phyloP scores from a whole-genome alignment of 2,888 invertebrate genomes.

The Oscheius sp. region DNA sequence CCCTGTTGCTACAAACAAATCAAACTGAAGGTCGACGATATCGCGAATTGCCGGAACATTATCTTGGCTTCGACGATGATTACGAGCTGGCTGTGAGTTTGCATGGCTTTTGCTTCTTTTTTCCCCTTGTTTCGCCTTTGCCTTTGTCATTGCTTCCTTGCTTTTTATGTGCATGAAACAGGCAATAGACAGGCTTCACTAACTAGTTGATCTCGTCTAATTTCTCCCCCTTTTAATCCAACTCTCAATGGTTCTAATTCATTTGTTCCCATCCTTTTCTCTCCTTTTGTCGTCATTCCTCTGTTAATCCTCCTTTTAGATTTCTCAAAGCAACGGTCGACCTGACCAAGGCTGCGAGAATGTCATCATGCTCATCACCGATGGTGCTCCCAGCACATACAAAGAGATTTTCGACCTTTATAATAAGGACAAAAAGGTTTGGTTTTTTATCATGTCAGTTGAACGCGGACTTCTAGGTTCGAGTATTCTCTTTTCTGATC shows the following conservation, averaged over 20 bases:
- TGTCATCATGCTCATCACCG: conserved; percentile 98
- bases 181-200: too few species aligned
- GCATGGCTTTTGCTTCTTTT: conserved; percentile 16
- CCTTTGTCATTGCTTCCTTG: neutral
- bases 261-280: neutral
- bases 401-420: conserved; percentile 90
- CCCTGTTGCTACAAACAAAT: conserved; percentile 28
- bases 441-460: neutral
- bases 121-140: conserved; percentile 1
- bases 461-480: conserved; percentile 80
- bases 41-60: conserved; percentile 36
- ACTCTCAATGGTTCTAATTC: too few species aligned
- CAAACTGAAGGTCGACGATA: neutral
- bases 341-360: conserved; percentile 85
- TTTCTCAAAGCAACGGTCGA: conserved; percentile 31
- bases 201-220: neutral
- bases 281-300: neutral
- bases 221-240: neutral
- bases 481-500: conserved; percentile 97
- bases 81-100: conserved; percentile 37
- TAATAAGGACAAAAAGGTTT: conserved; percentile 82
- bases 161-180: too few species aligned
- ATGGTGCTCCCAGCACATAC: conserved; percentile 94
- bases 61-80: conserved; percentile 26
- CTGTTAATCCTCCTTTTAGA: conserved; percentile 5